Percentiles rank a stretch among this genome's conserved stretches.
phyloP scores from a whole-genome alignment of 1,140 invertebrate species.

The Apis florea region DNA sequence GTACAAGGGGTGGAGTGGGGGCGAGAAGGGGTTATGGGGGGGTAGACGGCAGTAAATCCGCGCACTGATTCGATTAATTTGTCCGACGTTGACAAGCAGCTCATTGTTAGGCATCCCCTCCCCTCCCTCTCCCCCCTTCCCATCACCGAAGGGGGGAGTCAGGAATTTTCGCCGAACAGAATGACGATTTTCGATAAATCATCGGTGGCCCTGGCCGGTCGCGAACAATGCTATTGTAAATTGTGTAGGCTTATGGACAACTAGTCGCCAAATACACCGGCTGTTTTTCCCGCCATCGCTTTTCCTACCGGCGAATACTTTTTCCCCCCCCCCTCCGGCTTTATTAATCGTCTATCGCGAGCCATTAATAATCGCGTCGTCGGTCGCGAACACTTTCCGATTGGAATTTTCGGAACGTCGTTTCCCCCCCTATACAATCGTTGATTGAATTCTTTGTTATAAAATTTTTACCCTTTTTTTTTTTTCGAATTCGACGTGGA shows the following conservation, averaged over 20 bases:
- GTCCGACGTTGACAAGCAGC: slow-evolving; percentile 49
- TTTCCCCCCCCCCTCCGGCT: neutral
- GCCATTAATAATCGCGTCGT: slow-evolving; percentile 24
- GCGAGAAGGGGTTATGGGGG: neutral
- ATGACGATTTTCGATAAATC: slow-evolving; percentile 61
- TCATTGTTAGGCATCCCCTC: slow-evolving; percentile 36
- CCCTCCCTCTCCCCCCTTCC: neutral
- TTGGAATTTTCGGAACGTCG: neutral
- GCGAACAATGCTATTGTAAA: slow-evolving; percentile 45
- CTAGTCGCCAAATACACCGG: slow-evolving; percentile 48
- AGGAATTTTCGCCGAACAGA: slow-evolving; percentile 52
- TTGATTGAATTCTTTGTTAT: slow-evolving; percentile 8
- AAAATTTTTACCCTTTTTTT: neutral
- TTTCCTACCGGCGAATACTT: neutral
- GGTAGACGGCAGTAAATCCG: slow-evolving; percentile 57
- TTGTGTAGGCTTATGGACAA: slow-evolving; percentile 51
- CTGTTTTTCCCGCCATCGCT: slow-evolving; percentile 9
- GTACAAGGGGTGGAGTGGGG: neutral
- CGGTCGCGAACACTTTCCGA: neutral
- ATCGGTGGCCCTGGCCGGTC: slow-evolving; percentile 22
- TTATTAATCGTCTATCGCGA: slow-evolving; percentile 28
- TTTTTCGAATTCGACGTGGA: neutral
- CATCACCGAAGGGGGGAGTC: neutral
- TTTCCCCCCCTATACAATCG: neutral
- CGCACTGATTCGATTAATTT: slow-evolving; percentile 64